Evolutionary conservation across 2,888 invertebrate species (phyloP), one percentile per base, ranked within the genome.

Genomic region (Caenorhabditis virilis): DNA sequence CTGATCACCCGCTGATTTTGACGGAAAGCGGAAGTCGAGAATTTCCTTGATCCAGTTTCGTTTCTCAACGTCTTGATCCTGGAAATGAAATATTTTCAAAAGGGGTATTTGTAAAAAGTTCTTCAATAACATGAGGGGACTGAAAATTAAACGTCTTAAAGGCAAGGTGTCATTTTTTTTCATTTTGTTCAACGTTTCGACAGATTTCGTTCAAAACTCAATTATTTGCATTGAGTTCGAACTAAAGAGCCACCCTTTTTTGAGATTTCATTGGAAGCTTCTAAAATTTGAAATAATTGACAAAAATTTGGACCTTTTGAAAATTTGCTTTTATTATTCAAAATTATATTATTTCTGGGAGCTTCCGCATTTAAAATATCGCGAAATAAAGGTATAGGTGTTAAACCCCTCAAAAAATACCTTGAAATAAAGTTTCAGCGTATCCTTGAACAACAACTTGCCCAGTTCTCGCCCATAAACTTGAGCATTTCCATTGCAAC

Each of bases 11-110:
- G 7, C 52, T 20, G 65, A 67, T n/a, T 63, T 49, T 11, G 73
- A 66, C 2, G 76, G 76, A 42, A 68, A 76, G 2, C 76, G 70
- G 45, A 68, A 66, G 50, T 76, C 73, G 50, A 76, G 43, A n/a
- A 74, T 74, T 56, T 74, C 76, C 22, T 60, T 64, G 36, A 72
- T 65, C 76, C 76, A 76, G 46, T 56, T 47, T 4, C 74, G 66
- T 20, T 51, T 57, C n/a, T 68, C 64, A 9, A 69, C 50, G 13
- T 76, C 72, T 51, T 72, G 73, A 45, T 76, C 76, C 75, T 69
- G 52, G 2, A 70, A 62, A 33, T n/a, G 15, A 13, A n/a, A 23
- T 25, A n/a, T n/a, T n/a, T n/a, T n/a, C n/a, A n/a, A n/a, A n/a
- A n/a, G n/a, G n/a, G n/a, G n/a, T n/a, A n/a, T n/a, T n/a, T n/a